Base-by-base conservation (phyloP, 1,140 invertebrate genomes). In the Ooceraea biroi region DNA sequence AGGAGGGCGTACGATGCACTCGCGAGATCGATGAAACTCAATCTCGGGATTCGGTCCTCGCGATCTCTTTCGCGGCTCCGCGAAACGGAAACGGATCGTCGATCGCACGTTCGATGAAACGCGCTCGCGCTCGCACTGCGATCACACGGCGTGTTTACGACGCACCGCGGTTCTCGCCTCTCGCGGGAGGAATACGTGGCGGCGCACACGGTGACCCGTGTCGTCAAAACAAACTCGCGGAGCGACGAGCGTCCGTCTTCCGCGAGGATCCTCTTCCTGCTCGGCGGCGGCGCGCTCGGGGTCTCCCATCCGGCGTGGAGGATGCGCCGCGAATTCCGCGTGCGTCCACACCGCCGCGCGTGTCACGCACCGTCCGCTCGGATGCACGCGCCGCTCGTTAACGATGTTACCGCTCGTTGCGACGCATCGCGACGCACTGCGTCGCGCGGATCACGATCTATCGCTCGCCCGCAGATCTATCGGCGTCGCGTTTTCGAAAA, bases 301-400 rank as follows among this genome's bases (percentile, higher is more conserved):
- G 77, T 77, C 85, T 86, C 89, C 85, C 78, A 71, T 88, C 82
- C 84, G 66, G 50, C 60, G 73, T 41, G 55, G 12, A 22, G 60
- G 52, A 25, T 48, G 55, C 63, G 84, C 63, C 82, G 71, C 5
- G 63, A 48, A 73, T 61, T 41, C 46, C 73, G 73, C 30, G 41
- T 44, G 44, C 50, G 41, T 25, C 10, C 36, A n/a, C 61, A 46
- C 57, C 61, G 61, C 57, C 61, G 61, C 30, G 17, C 30, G 25
- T 10, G 52, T 55, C 52, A 55, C 52, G 52, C 52, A 55, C 52
- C 66, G 66, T 50, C 19, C 58, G 58, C 27, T 30, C 41, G 61
- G 69, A 50, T 74, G 57, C 72, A 61, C 41, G 41, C 41, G 72
- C n/a, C 57, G 72, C 36, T 36, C 36, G 36, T 36, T 36, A 36